Evolutionary conservation across 1,140 invertebrate genomes (phyloP), one percentile per base, ranked within the genome.

Genomic region (Drosophila subpulchrella): DNA sequence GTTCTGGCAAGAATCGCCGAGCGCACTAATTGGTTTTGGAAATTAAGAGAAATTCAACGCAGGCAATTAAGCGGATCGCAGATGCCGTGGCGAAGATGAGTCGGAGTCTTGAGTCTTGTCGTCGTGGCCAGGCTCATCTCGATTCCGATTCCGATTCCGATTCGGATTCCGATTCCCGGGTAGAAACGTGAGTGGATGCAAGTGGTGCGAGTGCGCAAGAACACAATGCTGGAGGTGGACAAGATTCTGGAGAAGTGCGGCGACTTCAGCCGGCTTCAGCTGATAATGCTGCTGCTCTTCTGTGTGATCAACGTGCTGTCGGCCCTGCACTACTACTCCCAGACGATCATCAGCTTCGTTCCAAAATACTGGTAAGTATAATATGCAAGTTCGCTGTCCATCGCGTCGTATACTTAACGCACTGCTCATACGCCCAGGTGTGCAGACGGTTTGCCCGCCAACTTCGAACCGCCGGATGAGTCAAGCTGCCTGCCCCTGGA

Each of bases 211-310:
- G 41, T 50, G 36, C 15, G 11, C 4, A 58, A n/a, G 7, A 42
- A 5, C 55, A 70, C 24, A 12, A 88, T 88, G 83, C 39, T 82
- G 62, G 86, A 90, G 41, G 81, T 86, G 54, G 86, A 86, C 48
- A 90, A 76, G 34, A 93, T 95, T 72, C 80, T 95, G 32, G 85
- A 92, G 13, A 93, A 94, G 51, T 94, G 94, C 48, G 95, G 95
- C 6, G 94, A 94, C 77, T 95, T 95, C 73, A 93, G 93, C 32
- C 79, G 86, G 4, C 95, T 94, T 82, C 95, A 95, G 82, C 83
- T 93, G 59, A 72, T 94, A 3, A 90, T 95, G 41, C 93, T 95
- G 77, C 61, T 93, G n/a, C 78, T 95, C 4, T 94, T 95, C 42
- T 93, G 93, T 6, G 50, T 94, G 13, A 93, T 94, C 34, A 94